phyloP scores from a whole-genome alignment of 2,888 invertebrate genomes.

The Eupithecia tripunctaria region DNA sequence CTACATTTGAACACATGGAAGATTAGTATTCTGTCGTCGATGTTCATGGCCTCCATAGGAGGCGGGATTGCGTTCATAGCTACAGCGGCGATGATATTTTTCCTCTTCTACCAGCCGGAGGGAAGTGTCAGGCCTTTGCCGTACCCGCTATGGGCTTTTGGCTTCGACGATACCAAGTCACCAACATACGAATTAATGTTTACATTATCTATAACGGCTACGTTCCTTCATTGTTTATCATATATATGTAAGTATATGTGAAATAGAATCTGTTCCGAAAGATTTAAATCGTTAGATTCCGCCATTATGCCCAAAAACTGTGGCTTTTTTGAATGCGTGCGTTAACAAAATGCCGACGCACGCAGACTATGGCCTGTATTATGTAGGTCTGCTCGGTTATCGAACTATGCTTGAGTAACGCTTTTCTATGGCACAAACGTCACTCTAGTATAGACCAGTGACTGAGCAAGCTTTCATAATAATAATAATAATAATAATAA shows the following conservation, averaged over 20 bases:
- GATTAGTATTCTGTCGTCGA: not conserved
- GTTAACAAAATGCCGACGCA: too few relatives aligned
- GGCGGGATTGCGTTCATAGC: conserved; percentile 1
- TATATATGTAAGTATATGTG: conserved; percentile 6
- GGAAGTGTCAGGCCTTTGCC: not conserved
- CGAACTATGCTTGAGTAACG: too few relatives aligned
- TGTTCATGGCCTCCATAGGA: not conserved
- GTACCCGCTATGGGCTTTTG: not conserved
- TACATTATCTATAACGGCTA: not conserved
- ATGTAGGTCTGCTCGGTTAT: too few relatives aligned
- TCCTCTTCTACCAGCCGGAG: not conserved
- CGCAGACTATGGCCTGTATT: too few relatives aligned
- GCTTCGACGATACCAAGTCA: conserved; percentile 4
- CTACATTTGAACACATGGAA: conserved; percentile 5
- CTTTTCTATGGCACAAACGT: too few relatives aligned
- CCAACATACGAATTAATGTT: not conserved
- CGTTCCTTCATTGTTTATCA: not conserved
- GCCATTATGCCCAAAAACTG: too few relatives aligned
- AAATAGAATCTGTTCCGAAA: not conserved
- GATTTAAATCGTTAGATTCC: too few relatives aligned
- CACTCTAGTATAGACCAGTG: too few relatives aligned
- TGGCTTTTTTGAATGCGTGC: too few relatives aligned
- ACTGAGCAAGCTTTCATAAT: too few relatives aligned
- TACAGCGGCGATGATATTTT: not conserved
- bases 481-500: too few relatives aligned